These are phyloP conservation scores for Unio delphinus DNA, from an alignment of 2,888 invertebrate species.

Conservation along the genomic window DNA sequence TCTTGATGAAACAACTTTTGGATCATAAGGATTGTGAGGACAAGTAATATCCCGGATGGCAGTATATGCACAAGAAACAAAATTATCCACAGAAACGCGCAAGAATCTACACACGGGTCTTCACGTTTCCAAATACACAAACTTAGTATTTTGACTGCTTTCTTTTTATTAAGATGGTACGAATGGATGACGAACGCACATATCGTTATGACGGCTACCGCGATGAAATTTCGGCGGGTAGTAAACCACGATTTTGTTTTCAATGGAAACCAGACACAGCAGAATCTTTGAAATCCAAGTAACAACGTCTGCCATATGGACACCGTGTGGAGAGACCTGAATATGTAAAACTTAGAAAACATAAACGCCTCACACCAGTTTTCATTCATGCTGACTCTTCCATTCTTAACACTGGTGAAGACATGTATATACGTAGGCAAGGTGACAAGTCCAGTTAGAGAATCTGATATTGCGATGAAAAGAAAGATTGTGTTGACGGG, in stretches of 20 bases:
- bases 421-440: constrained; percentile 13
- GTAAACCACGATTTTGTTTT: constrained; percentile 13
- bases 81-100: constrained; percentile 17
- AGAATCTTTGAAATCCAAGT: constrained; percentile 30
- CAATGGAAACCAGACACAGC: constrained; percentile 26
- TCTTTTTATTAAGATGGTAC: constrained; percentile 16
- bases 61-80: constrained; percentile 19
- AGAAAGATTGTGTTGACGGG: constrained; percentile 16
- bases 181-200: constrained; percentile 17
- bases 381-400: background rate
- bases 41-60: constrained; percentile 25
- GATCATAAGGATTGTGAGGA: constrained; percentile 22
- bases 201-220: constrained; percentile 12
- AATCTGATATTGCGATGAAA: constrained; percentile 16
- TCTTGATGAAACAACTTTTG: constrained; percentile 11
- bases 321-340: constrained; percentile 26
- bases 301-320: constrained; percentile 38
- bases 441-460: constrained; percentile 14
- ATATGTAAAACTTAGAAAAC: constrained; percentile 14
- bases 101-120: constrained; percentile 11
- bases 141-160: background rate
- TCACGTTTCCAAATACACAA: constrained; percentile 11
- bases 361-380: constrained; percentile 19
- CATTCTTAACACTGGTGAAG: too few relatives aligned
- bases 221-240: constrained; percentile 3